Evolutionary conservation across 2,113 vertebrate genomes (phyloP).

Genomic region (Hucho hucho): DNA sequence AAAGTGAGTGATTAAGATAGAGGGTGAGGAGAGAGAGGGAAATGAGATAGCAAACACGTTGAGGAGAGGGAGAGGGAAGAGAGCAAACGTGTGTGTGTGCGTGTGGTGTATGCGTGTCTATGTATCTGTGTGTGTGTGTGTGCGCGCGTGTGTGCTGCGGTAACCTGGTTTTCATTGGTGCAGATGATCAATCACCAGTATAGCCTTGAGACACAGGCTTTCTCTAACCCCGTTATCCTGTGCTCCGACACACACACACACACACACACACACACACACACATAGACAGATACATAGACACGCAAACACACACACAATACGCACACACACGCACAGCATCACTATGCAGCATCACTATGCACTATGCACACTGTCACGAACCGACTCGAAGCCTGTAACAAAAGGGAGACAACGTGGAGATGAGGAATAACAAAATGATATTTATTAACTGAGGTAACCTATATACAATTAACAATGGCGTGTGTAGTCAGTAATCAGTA

Average conservation of each 20-base stretch:
- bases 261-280: slow-evolving; percentile 20
- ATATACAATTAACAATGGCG: too few relatives aligned
- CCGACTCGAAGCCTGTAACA: too few relatives aligned
- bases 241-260: slow-evolving; percentile 24
- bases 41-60: neutral
- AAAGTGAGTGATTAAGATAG: slow-evolving; percentile 25
- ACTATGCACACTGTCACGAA: too few relatives aligned
- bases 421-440: too few relatives aligned
- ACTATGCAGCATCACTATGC: too few relatives aligned
- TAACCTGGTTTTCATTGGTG: slow-evolving; percentile 72
- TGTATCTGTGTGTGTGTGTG: slow-evolving; percentile 15
- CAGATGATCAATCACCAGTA: slow-evolving; percentile 67
- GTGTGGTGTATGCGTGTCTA: neutral
- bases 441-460: too few relatives aligned
- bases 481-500: too few relatives aligned
- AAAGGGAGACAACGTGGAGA: too few relatives aligned
- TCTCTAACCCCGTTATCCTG: slow-evolving; percentile 42
- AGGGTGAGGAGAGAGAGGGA: slow-evolving; percentile 33
- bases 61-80: slow-evolving; percentile 32
- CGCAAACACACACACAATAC: slow-evolving; percentile 1
- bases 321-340: neutral
- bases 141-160: slow-evolving; percentile 54
- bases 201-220: slow-evolving; percentile 43
- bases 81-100: slow-evolving; percentile 22
- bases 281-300: slow-evolving; percentile 10